Evolutionary conservation across 2,888 invertebrate species (phyloP).

Genomic region (Leptura quadrifasciata): DNA sequence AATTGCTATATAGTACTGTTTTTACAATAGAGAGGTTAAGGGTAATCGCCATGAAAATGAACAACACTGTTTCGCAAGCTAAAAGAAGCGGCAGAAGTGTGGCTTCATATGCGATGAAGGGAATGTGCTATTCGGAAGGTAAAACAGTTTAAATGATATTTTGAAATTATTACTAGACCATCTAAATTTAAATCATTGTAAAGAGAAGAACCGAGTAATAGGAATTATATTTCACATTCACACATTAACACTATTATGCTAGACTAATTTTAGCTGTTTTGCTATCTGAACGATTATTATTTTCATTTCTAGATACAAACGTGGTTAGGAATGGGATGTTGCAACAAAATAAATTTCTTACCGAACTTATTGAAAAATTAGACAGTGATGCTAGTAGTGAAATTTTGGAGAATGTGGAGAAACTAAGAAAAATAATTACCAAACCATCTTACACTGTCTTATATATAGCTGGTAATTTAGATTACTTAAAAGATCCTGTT

Average conservation of each 20-base stretch:
- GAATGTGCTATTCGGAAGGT: constrained; percentile 75
- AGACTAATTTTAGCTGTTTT: not conserved
- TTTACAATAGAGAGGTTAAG: constrained; percentile 85
- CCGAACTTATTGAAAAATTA: constrained; percentile 79
- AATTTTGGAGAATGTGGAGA: constrained; percentile 76
- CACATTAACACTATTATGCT: not conserved
- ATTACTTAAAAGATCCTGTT: constrained; percentile 76
- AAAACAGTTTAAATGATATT: constrained; percentile 27
- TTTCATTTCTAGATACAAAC: constrained; percentile 79
- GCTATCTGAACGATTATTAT: not conserved
- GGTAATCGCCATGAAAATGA: constrained; percentile 87
- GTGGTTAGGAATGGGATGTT: constrained; percentile 82
- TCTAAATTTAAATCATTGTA: too few relatives aligned
- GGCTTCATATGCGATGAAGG: constrained; percentile 78
- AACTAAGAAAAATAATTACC: constrained; percentile 78
- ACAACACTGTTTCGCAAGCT: constrained; percentile 86
- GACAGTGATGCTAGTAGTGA: constrained; percentile 74
- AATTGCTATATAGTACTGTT: constrained; percentile 83
- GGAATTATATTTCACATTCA: too few relatives aligned
- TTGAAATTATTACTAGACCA: not conserved
- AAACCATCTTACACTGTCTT: constrained; percentile 79
- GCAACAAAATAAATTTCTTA: constrained; percentile 86
- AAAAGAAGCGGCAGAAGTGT: constrained; percentile 85
- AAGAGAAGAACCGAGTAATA: too few relatives aligned
- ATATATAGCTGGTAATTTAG: constrained; percentile 84